phyloP scores from a whole-genome alignment of 2,888 invertebrate genomes.

The Ochlodes sylvanus region DNA sequence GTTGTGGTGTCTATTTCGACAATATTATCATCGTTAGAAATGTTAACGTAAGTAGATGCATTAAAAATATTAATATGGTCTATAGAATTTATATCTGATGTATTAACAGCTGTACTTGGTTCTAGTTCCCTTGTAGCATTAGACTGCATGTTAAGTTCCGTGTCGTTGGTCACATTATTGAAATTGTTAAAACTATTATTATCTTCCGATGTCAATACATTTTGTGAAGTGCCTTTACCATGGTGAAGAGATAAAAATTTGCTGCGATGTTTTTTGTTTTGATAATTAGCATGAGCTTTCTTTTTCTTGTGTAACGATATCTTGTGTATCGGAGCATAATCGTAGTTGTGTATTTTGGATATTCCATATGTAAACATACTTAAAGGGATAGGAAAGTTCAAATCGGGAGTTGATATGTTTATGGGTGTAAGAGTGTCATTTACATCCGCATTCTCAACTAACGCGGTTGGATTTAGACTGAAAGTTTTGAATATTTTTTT shows the following conservation, averaged over 20 bases:
- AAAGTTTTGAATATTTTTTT: conserved; percentile 48
- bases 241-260: conserved; percentile 47
- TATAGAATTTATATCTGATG: neutral
- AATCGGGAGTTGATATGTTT: conserved; percentile 63
- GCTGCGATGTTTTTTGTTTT: conserved; percentile 68
- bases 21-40: conserved; percentile 46
- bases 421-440: conserved; percentile 57
- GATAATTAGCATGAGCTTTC: conserved; percentile 60
- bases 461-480: conserved; percentile 47
- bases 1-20: conserved; percentile 19
- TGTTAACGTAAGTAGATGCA: conserved; percentile 49
- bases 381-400: conserved; percentile 65
- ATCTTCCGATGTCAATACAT: conserved; percentile 52
- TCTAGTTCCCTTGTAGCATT: neutral
- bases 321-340: conserved; percentile 60
- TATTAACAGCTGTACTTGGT: conserved; percentile 11
- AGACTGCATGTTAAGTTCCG: conserved; percentile 29
- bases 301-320: conserved; percentile 74
- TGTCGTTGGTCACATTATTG: conserved; percentile 39
- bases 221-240: conserved; percentile 56
- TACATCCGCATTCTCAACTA: conserved; percentile 50
- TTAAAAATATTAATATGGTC: neutral
- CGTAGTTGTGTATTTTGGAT: conserved; percentile 43
- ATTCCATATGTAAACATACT: conserved; percentile 24
- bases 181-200: conserved; percentile 46